Conservation (phyloP, 2,113 vertebrate genomes). For the Pao palembangensis region DNA sequence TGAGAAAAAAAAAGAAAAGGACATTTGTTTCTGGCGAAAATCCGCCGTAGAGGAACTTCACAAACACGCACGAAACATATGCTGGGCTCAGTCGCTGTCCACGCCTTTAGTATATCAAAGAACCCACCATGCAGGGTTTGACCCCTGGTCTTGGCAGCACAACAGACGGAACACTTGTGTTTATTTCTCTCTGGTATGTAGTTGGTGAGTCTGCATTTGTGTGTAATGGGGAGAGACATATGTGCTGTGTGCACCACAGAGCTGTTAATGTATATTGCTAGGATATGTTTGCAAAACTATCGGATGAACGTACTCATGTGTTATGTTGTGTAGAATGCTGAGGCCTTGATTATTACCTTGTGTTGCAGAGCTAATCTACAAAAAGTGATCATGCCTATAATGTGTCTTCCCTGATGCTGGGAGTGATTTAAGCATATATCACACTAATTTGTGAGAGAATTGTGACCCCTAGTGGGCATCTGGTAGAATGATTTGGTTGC, state of each 20-base stretch:
- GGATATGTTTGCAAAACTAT: too few relatives aligned
- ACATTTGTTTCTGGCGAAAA: slow-evolving; percentile 5
- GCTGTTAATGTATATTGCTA: not conserved
- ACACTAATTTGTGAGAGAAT: slow-evolving; percentile 19
- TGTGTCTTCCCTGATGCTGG: too few relatives aligned
- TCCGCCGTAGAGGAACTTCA: slow-evolving; percentile 4
- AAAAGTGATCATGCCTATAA: not conserved
- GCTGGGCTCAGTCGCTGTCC: slow-evolving; percentile 12
- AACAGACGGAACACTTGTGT: slow-evolving; percentile 48
- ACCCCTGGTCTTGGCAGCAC: slow-evolving; percentile 51
- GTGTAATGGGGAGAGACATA: not conserved
- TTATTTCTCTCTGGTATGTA: slow-evolving; percentile 46
- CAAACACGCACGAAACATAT: slow-evolving; percentile 22
- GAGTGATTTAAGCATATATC: too few relatives aligned
- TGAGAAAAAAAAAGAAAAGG: not conserved
- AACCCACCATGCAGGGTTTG: slow-evolving; percentile 20
- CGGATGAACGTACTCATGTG: not conserved
- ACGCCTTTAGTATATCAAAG: slow-evolving; percentile 41
- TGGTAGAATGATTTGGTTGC: too few relatives aligned
- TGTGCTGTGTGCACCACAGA: slow-evolving; percentile 16
- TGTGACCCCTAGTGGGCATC: slow-evolving; percentile 61
- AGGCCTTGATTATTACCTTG: not conserved
- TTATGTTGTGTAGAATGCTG: too few relatives aligned
- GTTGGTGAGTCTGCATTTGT: not conserved
- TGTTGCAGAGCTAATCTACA: slow-evolving; percentile 20